A percentile compares a stretch with the other conserved stretches of the same genome.
phyloP scores from a whole-genome alignment of 2,888 invertebrate genomes.

The Drosophila peninsularis region DNA sequence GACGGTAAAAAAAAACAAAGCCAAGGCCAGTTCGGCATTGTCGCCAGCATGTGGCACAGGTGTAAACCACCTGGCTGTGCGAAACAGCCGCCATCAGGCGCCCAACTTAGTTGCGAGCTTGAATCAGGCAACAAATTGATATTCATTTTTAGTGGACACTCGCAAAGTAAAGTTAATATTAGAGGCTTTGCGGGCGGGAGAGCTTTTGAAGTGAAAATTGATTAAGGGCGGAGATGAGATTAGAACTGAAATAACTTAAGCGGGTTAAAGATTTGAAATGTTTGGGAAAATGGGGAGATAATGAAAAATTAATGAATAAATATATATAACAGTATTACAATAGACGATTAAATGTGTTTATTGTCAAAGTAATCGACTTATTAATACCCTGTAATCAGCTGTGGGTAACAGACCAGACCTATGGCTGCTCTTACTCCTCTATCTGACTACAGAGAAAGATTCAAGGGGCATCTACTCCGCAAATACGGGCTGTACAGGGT shows the following conservation, averaged over 20 bases:
- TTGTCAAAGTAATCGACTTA: too few relatives aligned
- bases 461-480: too few relatives aligned
- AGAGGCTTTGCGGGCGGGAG: background rate
- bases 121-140: constrained; percentile 49
- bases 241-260: background rate
- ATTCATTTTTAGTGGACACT: constrained; percentile 39
- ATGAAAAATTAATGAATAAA: background rate
- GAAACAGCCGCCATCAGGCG: background rate
- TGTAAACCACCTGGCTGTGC: constrained; percentile 7
- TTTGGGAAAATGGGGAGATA: background rate
- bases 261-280: background rate
- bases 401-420: background rate
- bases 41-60: constrained; percentile 18
- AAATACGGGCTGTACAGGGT: background rate
- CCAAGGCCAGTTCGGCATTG: constrained; percentile 57
- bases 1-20: constrained; percentile 12
- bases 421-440: too few relatives aligned
- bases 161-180: constrained; percentile 9
- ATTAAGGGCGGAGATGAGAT: background rate
- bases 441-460: too few relatives aligned
- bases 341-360: too few relatives aligned
- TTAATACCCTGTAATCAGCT: constrained; percentile 5
- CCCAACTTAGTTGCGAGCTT: constrained; percentile 20
- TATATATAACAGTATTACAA: background rate
- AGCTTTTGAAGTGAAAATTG: constrained; percentile 1